phyloP scores from a whole-genome alignment of 2,888 invertebrate species.

The Melanotus villosus region DNA sequence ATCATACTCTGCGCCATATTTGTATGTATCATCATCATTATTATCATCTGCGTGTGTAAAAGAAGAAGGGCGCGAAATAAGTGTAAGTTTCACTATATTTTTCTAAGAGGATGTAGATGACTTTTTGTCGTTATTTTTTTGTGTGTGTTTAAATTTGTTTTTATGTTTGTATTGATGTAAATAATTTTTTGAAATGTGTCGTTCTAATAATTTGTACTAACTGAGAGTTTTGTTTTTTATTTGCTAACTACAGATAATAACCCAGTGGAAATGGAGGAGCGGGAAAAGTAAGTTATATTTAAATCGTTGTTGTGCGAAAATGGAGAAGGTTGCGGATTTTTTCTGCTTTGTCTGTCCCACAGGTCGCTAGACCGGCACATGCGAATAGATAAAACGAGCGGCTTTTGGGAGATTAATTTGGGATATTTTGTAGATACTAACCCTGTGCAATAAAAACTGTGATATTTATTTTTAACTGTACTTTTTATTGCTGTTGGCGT shows the following conservation, averaged over 20 bases:
- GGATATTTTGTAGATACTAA: constrained; percentile 39
- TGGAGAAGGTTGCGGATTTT: constrained; percentile 26
- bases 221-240: constrained; percentile 56
- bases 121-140: constrained; percentile 37
- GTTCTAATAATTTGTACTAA: constrained; percentile 45
- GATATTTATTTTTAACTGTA: constrained; percentile 55
- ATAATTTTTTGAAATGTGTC: constrained; percentile 38
- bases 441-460: constrained; percentile 64
- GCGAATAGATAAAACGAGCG: constrained; percentile 31
- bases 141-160: constrained; percentile 38
- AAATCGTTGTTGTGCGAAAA: not conserved
- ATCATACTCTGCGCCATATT: constrained; percentile 80
- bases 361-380: constrained; percentile 37
- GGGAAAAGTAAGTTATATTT: constrained; percentile 83
- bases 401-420: constrained; percentile 35
- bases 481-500: constrained; percentile 44
- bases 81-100: constrained; percentile 75
- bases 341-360: constrained; percentile 35
- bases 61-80: constrained; percentile 85
- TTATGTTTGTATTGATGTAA: constrained; percentile 42
- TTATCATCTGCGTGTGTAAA: constrained; percentile 88
- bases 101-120: not conserved
- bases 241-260: constrained; percentile 80
- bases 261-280: constrained; percentile 85
- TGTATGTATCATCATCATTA: constrained; percentile 87